Base-by-base conservation (phyloP, 2,888 invertebrate species). In the Scotopteryx bipunctaria region DNA sequence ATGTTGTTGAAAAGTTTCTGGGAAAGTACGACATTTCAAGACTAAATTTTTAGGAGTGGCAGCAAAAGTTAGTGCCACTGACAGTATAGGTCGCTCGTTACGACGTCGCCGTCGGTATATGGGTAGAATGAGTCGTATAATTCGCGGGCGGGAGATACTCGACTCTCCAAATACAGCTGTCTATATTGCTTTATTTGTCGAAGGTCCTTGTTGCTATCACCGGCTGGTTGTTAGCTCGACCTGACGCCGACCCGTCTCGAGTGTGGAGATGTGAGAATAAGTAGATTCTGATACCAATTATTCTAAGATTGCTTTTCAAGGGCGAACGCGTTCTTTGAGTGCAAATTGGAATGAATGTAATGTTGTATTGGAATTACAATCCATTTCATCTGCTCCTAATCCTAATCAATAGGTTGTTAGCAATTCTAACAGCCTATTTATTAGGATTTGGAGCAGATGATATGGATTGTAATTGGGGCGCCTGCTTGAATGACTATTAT, bases 121-220 rank as follows among this genome's bases (percentile, higher is more conserved):
- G 61, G 64, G 62, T 60, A 62, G 59, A 40, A 33, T 45, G 46
- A 63, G 53, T 61, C 64, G 57, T 61, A 66, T 69, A 64, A 66
- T 59, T 61, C 53, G 50, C 56, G 45, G 57, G 36, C 54, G 43
- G n/a, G 27, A 61, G 59, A 60, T 58, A 64, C 64, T 66, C 41
- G 64, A 61, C 58, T 66, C 61, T 49, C 67, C 73, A 68, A 73
- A 71, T 69, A 71, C 66, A 73, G 69, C 61, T 57, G 65, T 66
- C 64, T 64, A 66, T 68, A 72, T 69, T 64, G 58, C 67, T 73
- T 68, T 71, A 73, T 72, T 68, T 64, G 72, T 61, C 57, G 32
- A 45, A 45, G 25, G 64, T 63, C 62, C 66, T 66, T 67, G 66
- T 66, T 55, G 62, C 48, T 51, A 59, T 42, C 59, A 61, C 61